Evolutionary conservation across 2,888 invertebrate genomes (phyloP).

Genomic region (Tachina grossa): DNA sequence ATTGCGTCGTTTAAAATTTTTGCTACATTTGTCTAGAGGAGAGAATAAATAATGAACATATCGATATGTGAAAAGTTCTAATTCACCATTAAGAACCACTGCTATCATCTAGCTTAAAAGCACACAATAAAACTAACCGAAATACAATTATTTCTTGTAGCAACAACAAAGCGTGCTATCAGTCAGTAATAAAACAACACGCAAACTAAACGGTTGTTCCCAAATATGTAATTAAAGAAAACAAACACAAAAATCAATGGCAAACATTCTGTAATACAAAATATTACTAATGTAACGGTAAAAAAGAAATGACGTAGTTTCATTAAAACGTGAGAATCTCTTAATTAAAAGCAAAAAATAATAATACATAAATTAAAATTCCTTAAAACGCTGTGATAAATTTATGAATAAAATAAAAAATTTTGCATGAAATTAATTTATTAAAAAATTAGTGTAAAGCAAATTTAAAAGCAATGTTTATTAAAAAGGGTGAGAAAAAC

Average conservation of each 20-base stretch:
- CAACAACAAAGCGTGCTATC: constrained; percentile 47
- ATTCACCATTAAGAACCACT: constrained; percentile 57
- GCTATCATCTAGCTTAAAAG: constrained; percentile 60
- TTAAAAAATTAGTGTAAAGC: background rate
- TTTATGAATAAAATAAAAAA: background rate
- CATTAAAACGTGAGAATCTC: constrained; percentile 33
- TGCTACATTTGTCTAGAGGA: too few species aligned
- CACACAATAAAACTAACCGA: constrained; percentile 48
- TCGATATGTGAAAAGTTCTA: background rate
- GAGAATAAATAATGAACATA: too few species aligned
- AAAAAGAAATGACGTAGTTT: constrained; percentile 30
- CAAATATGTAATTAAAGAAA: constrained; percentile 15
- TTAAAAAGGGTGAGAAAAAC: background rate
- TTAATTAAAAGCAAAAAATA: constrained; percentile 13
- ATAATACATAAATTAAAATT: constrained; percentile 8
- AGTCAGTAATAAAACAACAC: constrained; percentile 68
- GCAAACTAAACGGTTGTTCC: constrained; percentile 65
- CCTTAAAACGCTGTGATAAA: constrained; percentile 21
- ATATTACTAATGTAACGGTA: constrained; percentile 44
- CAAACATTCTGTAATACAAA: constrained; percentile 35
- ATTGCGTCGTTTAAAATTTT: too few species aligned
- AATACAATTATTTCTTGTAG: constrained; percentile 24
- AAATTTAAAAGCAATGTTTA: background rate
- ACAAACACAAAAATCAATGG: background rate
- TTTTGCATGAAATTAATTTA: background rate